Evolutionary conservation across 2,113 vertebrate genomes (phyloP).

Genomic region (Tretioscincus oriximinensis): DNA sequence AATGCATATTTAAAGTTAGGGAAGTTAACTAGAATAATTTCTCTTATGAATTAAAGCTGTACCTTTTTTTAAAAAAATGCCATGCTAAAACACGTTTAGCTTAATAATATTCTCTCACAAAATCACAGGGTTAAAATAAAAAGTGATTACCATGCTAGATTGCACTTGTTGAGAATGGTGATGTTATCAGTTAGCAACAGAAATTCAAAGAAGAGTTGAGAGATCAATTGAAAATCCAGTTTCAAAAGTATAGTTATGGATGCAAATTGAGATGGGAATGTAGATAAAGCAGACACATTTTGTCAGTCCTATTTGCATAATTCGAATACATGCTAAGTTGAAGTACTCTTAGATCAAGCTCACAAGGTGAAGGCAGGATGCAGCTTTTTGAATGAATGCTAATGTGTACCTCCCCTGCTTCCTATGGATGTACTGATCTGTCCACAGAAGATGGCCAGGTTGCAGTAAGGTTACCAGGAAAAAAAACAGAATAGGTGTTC

Average conservation of each 20-base stretch:
- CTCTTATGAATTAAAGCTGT: background rate
- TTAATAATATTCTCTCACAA: background rate
- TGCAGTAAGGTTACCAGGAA: no score
- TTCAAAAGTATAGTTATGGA: background rate
- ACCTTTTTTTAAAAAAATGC: background rate
- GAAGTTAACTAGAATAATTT: background rate
- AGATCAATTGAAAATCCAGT: background rate
- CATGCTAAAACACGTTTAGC: background rate
- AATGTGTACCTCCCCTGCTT: no score
- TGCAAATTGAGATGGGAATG: background rate
- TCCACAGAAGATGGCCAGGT: no score
- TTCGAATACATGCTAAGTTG: background rate
- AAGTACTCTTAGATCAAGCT: no score
- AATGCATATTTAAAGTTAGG: background rate
- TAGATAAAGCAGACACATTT: background rate
- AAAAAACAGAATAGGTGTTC: no score
- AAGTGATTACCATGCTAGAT: background rate
- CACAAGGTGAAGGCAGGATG: no score
- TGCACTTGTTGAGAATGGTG: background rate
- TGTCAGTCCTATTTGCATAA: background rate
- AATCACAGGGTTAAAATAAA: background rate
- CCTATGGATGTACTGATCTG: no score
- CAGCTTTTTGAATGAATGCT: no score
- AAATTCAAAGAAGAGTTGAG: background rate
- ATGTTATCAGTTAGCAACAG: background rate